Base-by-base conservation (phyloP, 2,797 vertebrate species). In the Acrocephalus scirpaceus region DNA sequence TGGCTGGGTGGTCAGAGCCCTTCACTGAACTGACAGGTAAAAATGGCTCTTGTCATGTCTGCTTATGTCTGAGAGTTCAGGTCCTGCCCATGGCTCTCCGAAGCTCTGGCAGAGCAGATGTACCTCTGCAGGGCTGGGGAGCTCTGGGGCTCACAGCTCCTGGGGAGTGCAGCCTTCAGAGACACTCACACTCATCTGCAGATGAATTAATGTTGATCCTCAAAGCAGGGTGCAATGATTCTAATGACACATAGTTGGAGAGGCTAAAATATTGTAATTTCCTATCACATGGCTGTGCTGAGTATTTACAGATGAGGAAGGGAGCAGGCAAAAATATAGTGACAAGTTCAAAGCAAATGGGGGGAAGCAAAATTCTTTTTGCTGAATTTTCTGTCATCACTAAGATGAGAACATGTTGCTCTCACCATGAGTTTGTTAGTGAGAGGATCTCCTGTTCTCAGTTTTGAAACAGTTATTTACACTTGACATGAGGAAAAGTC, bases 291-390 rank as follows among this genome's bases (percentile, higher is more conserved):
- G 64, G 16, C 36, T 45, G 5, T 32, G 47, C 23, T 90, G 84
- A 95, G 50, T 86, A 69, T 60, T 88, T 86, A 75, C 73, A 90
- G 92, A 78, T 93, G 70, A 90, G 25, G 42, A 70, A 66, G 32
- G 74, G 76, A 19, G 45, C 51, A 83, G 66, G 38, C 44, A 89
- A 92, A 94, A 86, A 72, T 21, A 65, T 14, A 76, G 56, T 50
- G 69, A 75, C 82, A 67, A 72, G 44, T 75, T 65, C 62, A 77
- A 90, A 90, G 44, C 26, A 83, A 90, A 40, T 10, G 29, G 10
- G 70, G 64, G 81, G 26, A 69, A 77, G 66, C 70, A 73, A 88
- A 51, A 34, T 23, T 2, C 22, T 56, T 80, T 88, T 72, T 67
- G 6, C 56, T 77, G 27, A 88, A 56, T 50, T 86, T 95, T 93